phyloP scores from a whole-genome alignment of 2,888 invertebrate species.

The Leptinotarsa haldemani region DNA sequence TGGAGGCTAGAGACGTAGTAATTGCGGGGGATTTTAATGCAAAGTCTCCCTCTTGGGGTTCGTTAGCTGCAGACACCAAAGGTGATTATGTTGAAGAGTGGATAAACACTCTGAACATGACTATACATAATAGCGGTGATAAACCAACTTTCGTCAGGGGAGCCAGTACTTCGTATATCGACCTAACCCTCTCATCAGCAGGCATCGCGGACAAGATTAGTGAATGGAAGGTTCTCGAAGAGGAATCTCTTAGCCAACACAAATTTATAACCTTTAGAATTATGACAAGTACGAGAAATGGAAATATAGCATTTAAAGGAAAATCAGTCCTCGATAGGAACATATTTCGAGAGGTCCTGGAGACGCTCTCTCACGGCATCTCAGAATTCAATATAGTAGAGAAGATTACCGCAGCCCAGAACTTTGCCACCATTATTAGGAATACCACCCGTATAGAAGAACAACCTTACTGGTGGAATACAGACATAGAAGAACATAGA shows the following conservation, averaged over 20 bases:
- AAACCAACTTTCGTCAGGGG: slow-evolving; percentile 5
- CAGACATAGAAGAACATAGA: no score
- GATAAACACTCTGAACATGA: not conserved
- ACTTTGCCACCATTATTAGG: no score
- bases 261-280: no score
- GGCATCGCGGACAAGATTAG: not conserved
- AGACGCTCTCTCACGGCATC: no score
- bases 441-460: no score
- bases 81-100: no score
- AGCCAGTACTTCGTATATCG: not conserved
- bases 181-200: not conserved
- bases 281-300: not conserved
- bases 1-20: not conserved
- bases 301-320: not conserved
- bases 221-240: not conserved
- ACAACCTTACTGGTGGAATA: no score
- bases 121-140: not conserved
- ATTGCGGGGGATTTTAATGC: not conserved
- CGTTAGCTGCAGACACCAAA: not conserved
- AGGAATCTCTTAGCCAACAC: no score
- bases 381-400: no score
- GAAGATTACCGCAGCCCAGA: no score
- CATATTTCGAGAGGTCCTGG: no score
- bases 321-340: not conserved
- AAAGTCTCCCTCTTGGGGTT: not conserved